A percentile compares a stretch with the other conserved stretches of the same genome.
Conservation (phyloP, 2,888 invertebrate species). For the Synergus gifuensis region DNA sequence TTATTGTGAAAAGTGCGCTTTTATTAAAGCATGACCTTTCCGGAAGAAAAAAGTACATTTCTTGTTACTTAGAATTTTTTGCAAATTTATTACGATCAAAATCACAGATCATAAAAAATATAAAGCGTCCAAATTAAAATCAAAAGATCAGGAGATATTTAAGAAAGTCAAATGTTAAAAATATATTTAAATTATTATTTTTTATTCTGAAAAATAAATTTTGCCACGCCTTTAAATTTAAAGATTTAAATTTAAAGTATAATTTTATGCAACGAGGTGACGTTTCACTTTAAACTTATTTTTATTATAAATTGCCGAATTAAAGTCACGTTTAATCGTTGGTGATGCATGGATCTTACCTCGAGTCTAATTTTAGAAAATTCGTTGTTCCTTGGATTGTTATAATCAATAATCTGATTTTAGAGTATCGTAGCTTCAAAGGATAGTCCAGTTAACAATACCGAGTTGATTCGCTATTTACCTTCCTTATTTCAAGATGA, state of each 20-base stretch:
- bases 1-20: neutral
- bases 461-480: neutral
- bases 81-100: neutral
- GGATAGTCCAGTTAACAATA: neutral
- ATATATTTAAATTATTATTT: neutral
- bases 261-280: neutral
- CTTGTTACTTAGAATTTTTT: neutral
- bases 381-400: neutral
- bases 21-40: neutral
- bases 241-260: neutral
- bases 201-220: neutral
- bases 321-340: neutral
- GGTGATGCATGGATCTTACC: neutral
- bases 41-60: neutral
- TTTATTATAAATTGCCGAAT: slow-evolving; percentile 11
- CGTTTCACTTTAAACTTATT: neutral
- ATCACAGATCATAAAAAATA: neutral
- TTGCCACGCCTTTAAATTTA: neutral
- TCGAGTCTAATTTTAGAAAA: neutral
- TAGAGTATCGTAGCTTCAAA: neutral
- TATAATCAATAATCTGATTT: slow-evolving; percentile 24
- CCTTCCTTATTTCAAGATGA: neutral
- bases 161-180: neutral
- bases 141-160: too few species aligned
- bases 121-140: too few species aligned